A percentile compares a stretch with the other conserved stretches of the same genome.
Evolutionary conservation across 2,113 vertebrate species (phyloP).

Genomic region (Coreoperca whiteheadi): DNA sequence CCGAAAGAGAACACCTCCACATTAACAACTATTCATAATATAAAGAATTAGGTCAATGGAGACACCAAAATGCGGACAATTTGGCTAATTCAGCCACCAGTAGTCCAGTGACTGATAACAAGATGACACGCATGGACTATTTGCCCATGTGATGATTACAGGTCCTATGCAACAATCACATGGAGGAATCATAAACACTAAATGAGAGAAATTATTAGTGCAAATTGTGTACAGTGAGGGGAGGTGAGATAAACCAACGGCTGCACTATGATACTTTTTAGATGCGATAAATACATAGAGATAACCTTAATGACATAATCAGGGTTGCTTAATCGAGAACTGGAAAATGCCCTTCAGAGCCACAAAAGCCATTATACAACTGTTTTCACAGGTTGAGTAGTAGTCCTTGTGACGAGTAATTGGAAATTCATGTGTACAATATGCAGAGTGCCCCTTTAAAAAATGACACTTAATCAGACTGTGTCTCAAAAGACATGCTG

Average conservation of each 20-base stretch:
- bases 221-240: not conserved
- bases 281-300: not conserved
- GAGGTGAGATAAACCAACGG: not conserved
- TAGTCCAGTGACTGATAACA: too few relatives aligned
- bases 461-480: not conserved
- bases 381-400: not conserved
- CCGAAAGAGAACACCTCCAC: not conserved
- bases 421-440: not conserved
- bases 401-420: not conserved
- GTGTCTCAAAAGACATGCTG: not conserved
- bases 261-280: not conserved
- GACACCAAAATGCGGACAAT: not conserved
- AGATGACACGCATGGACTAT: not conserved
- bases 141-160: not conserved
- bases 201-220: not conserved
- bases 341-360: not conserved
- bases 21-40: not conserved
- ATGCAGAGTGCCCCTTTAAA: not conserved
- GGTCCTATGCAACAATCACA: not conserved
- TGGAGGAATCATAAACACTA: not conserved
- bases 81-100: not conserved
- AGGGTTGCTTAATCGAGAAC: not conserved
- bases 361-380: not conserved
- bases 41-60: not conserved
- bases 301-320: not conserved